Percentiles rank a stretch among this genome's conserved stretches.
Evolutionary conservation across 2,888 invertebrate genomes (phyloP).

Genomic region (Germaria angustata): DNA sequence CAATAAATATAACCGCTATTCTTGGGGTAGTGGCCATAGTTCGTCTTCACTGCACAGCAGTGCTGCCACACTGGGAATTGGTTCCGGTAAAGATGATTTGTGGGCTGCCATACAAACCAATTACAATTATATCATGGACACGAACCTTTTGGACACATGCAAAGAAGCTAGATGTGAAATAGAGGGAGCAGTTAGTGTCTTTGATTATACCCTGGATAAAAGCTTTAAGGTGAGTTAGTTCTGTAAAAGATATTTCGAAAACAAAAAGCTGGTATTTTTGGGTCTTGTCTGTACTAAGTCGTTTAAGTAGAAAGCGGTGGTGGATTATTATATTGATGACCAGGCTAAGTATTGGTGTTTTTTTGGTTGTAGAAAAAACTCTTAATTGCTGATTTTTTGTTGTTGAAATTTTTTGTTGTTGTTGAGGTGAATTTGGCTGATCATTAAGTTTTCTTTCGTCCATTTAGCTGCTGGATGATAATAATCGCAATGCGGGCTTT

Average conservation of each 20-base stretch:
- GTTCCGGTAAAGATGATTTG: slow-evolving; percentile 88
- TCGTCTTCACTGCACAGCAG: slow-evolving; percentile 81
- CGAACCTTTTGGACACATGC: slow-evolving; percentile 94
- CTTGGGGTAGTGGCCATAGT: slow-evolving; percentile 89
- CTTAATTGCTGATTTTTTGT: too few relatives aligned
- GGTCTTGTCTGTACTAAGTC: not conserved
- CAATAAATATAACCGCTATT: slow-evolving; percentile 83
- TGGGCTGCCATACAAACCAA: slow-evolving; percentile 95
- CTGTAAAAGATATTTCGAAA: too few relatives aligned
- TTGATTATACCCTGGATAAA: slow-evolving; percentile 72
- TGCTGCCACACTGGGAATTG: slow-evolving; percentile 77
- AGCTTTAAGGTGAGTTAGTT: slow-evolving; percentile 76
- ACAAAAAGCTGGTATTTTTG: not conserved
- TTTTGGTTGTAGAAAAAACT: too few relatives aligned
- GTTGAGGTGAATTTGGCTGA: too few relatives aligned
- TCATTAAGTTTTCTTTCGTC: slow-evolving; percentile 14
- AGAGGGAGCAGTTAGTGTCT: slow-evolving; percentile 74
- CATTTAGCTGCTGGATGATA: slow-evolving; percentile 75
- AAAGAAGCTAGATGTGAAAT: slow-evolving; percentile 82
- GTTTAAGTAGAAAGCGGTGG: too few relatives aligned
- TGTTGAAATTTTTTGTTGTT: too few relatives aligned
- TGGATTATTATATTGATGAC: not conserved
- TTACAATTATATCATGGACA: slow-evolving; percentile 97
- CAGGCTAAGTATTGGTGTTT: not conserved
- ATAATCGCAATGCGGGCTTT: slow-evolving; percentile 74